Evolutionary conservation across 2,113 vertebrate genomes (phyloP).

Genomic region (Motacilla tschutschensis): DNA sequence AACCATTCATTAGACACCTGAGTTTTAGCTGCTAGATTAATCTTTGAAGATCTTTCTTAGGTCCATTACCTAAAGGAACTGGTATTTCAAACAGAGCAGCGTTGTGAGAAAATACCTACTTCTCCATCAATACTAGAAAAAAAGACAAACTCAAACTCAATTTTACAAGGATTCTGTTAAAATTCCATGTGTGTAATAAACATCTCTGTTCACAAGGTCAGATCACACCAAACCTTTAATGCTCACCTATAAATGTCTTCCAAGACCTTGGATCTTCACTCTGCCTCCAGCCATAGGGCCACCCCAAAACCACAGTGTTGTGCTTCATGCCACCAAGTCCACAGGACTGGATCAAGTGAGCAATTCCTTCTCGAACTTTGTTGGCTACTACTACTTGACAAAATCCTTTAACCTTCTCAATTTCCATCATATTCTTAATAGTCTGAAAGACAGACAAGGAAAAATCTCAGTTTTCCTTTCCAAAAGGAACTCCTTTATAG

Average conservation of each 20-base stretch:
- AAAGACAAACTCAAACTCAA: not conserved
- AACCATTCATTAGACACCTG: not conserved
- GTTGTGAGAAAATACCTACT: not conserved
- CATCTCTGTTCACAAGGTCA: not conserved
- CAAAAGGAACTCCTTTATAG: not conserved
- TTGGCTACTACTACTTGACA: slow-evolving; percentile 93
- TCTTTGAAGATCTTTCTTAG: not conserved
- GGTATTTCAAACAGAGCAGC: not conserved
- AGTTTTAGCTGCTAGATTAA: not conserved
- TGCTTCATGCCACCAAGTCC: slow-evolving; percentile 97
- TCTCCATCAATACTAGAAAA: not conserved
- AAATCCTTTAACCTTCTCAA: slow-evolving; percentile 96
- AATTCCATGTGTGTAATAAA: not conserved
- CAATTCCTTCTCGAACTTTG: slow-evolving; percentile 91
- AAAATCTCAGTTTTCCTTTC: not conserved
- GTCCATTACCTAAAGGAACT: not conserved
- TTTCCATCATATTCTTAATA: slow-evolving; percentile 98
- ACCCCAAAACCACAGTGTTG: slow-evolving; percentile 95
- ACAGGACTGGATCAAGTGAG: slow-evolving; percentile 95
- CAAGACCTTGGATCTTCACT: slow-evolving; percentile 96
- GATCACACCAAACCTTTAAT: not conserved
- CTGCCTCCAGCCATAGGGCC: slow-evolving; percentile 97
- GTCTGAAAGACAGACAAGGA: slow-evolving; percentile 74
- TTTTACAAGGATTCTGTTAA: not conserved
- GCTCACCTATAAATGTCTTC: slow-evolving; percentile 96